Conservation (phyloP, 2,888 invertebrate genomes). For the Chymomyza procnemis region DNA sequence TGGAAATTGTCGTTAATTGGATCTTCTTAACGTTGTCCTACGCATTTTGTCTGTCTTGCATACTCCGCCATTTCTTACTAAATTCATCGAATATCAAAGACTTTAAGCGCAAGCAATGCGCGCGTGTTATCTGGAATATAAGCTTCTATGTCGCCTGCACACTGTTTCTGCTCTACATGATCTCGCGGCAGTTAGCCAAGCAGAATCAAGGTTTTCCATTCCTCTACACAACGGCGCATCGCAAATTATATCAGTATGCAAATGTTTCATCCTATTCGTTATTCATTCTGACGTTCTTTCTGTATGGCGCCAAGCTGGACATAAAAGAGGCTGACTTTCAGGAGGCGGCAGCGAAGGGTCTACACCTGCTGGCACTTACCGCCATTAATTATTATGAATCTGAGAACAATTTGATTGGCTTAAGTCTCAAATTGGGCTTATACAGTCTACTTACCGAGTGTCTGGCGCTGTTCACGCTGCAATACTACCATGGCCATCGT, state of each 20-base stretch:
- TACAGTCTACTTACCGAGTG: constrained; percentile 77
- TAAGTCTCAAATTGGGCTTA: constrained; percentile 76
- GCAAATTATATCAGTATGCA: constrained; percentile 76
- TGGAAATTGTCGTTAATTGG: constrained; percentile 78
- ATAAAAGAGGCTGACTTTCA: constrained; percentile 74
- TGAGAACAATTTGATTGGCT: constrained; percentile 78
- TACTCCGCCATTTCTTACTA: constrained; percentile 76
- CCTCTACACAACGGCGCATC: constrained; percentile 77
- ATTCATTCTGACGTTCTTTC: constrained; percentile 76
- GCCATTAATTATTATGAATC: constrained; percentile 76
- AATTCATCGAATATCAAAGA: constrained; percentile 75
- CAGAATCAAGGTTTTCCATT: constrained; percentile 77
- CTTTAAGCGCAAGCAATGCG: constrained; percentile 77
- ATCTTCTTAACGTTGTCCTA: constrained; percentile 72
- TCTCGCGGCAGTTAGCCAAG: constrained; percentile 75
- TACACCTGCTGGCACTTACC: constrained; percentile 72
- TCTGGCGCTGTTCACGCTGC: constrained; percentile 74
- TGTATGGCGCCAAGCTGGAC: constrained; percentile 76
- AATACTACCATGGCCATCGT: constrained; percentile 74
- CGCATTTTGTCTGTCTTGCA: constrained; percentile 74
- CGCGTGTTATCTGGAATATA: constrained; percentile 77
- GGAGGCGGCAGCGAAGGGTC: constrained; percentile 75
- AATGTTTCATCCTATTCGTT: constrained; percentile 77
- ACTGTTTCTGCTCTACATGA: constrained; percentile 76
- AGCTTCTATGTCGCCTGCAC: constrained; percentile 77